Base-by-base conservation (phyloP, 2,797 vertebrate genomes). In the Oreonectes daqikongensis region DNA sequence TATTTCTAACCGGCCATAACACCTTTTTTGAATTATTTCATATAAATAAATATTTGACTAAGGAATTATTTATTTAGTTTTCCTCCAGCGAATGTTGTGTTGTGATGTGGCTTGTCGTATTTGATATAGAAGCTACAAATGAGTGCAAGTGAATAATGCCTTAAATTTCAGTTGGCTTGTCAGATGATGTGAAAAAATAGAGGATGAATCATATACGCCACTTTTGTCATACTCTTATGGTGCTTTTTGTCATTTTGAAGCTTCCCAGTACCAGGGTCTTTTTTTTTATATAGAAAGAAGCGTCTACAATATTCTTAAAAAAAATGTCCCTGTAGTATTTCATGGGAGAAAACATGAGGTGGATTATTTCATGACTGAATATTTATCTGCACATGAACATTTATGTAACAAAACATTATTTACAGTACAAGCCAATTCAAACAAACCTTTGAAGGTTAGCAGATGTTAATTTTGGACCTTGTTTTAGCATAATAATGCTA, bases 1-100 rank as follows among this genome's bases (percentile, higher is more conserved):
- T 14, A 44, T 72, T 63, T 38, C 20, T 8, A 50, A 17, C 60
- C 2, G 57, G 52, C 18, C 10, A 15, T 30, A 7, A 17, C 28
- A 57, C 55, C 28, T 57, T 57, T 69, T n/a, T 71, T 44, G 55
- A 6, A 30, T 60, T 72, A 14, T 60, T 71, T 71, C 6, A 44
- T 20, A 46, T 59, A n/a, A 59, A 15, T 46, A 12, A 28, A 57
- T 57, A 28, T 57, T 57, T 57, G 55, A 57, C 55, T 28, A 57
- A 7, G 55, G 24, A 18, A 40, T 55, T 26, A 55, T 55, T 55
- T 55, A 18, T 32, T 32, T 70, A 6, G 18, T 46, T 22, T 22
- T 46, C n/a, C 28, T 24, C 44, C 14, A 8, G 55, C 15, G 26
- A 57, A 57, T 24, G 35, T 42, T 32, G 32, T 15, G 20, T 53